A percentile compares a stretch with the other conserved stretches of the same genome.
Conservation (phyloP, 2,113 vertebrate genomes). For the Elaphurus davidianus region DNA sequence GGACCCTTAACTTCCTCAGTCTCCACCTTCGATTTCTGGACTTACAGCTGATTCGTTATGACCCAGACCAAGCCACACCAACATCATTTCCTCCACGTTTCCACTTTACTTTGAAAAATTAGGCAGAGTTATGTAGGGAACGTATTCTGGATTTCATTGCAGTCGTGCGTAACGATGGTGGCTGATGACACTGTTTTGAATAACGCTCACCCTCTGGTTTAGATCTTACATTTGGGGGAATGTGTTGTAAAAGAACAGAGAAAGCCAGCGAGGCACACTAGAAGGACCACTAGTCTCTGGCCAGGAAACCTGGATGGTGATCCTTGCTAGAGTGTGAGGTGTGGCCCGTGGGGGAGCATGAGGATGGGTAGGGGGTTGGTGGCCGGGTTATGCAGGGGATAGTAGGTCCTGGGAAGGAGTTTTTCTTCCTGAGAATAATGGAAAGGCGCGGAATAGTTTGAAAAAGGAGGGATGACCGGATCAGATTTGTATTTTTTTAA, state of each 20-base stretch:
- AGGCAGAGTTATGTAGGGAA: background rate
- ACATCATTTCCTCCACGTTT: background rate
- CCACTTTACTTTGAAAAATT: background rate
- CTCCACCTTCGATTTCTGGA: background rate
- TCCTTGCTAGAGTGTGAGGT: background rate
- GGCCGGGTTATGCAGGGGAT: no score
- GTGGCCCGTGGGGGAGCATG: rapidly evolving
- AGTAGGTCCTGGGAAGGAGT: background rate
- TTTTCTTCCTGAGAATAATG: background rate
- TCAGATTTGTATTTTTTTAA: background rate
- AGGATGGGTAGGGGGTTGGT: background rate
- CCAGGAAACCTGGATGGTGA: background rate
- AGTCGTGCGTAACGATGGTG: no score
- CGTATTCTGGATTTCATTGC: background rate
- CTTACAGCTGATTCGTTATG: background rate
- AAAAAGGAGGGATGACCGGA: background rate
- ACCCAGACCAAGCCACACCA: background rate
- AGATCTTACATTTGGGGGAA: background rate
- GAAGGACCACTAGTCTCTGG: background rate
- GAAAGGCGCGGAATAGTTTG: background rate
- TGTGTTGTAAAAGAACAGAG: background rate
- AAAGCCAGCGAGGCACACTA: background rate
- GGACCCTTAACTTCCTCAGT: background rate
- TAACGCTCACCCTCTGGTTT: background rate
- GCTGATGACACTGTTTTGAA: background rate